Evolutionary conservation across 2,113 vertebrate species (phyloP).

Genomic region (Gymnogyps californianus): DNA sequence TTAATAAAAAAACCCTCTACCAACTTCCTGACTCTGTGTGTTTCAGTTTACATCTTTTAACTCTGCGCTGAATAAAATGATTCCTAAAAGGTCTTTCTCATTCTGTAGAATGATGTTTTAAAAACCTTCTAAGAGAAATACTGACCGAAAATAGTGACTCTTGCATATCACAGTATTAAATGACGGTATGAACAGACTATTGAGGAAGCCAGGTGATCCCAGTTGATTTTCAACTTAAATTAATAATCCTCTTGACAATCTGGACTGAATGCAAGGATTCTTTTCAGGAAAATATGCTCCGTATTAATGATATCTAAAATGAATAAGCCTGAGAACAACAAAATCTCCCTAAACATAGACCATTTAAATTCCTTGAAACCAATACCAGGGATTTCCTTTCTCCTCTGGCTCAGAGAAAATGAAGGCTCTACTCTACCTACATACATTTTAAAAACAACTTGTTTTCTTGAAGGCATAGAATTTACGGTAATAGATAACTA

Average conservation of each 20-base stretch:
- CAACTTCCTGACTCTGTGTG: not conserved
- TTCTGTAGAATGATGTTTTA: not conserved
- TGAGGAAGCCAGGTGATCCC: not conserved
- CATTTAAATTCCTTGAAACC: not conserved
- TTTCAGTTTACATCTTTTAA: slow-evolving; percentile 1
- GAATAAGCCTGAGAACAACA: not conserved
- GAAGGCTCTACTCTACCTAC: not conserved
- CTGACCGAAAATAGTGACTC: not conserved
- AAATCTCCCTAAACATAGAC: not conserved
- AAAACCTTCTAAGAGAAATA: not conserved
- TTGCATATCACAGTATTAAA: not conserved
- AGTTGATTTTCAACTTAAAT: not conserved
- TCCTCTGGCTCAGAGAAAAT: slow-evolving; percentile 14
- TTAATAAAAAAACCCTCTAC: not conserved
- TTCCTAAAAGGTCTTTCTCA: slow-evolving; percentile 37
- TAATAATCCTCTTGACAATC: not conserved
- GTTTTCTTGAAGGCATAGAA: slow-evolving; percentile 8
- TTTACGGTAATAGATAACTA: slow-evolving; percentile 58
- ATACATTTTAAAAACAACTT: slow-evolving; percentile 28
- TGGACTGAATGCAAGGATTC: not conserved
- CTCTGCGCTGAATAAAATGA: slow-evolving; percentile 35
- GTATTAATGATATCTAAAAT: not conserved
- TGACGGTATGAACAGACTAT: not conserved
- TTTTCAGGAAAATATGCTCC: not conserved
- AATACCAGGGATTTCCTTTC: not conserved